These are phyloP conservation scores for Petroica traversi DNA, from an alignment of 2,113 vertebrate genomes.

Conservation along the genomic window DNA sequence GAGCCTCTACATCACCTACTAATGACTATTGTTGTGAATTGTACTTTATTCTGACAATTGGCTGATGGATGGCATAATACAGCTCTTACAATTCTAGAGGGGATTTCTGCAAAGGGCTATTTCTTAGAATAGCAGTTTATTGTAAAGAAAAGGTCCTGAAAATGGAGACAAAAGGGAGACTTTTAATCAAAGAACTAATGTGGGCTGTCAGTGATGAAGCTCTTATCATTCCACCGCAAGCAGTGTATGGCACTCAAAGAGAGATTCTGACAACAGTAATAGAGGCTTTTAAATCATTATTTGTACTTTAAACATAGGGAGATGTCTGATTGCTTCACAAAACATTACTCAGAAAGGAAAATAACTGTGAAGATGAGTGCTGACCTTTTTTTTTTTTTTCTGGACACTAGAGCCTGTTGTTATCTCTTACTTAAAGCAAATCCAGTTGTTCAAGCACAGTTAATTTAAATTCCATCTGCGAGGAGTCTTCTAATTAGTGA, in stretches of 20 bases:
- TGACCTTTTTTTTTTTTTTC: neutral
- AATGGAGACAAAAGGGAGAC: slow-evolving; percentile 13
- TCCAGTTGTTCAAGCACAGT: neutral
- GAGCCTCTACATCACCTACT: neutral
- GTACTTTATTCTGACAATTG: slow-evolving; percentile 4
- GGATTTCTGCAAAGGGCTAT: neutral
- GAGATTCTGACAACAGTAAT: neutral
- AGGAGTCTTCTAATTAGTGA: neutral
- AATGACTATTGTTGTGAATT: neutral
- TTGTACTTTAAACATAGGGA: slow-evolving; percentile 8
- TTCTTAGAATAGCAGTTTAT: neutral
- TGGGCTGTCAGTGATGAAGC: neutral
- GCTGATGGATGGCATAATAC: neutral
- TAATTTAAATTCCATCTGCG: neutral
- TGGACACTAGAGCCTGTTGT: neutral
- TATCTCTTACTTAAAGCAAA: slow-evolving; percentile 9
- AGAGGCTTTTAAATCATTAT: slow-evolving; percentile 29
- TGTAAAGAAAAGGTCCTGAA: neutral
- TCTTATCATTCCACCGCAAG: slow-evolving; percentile 7
- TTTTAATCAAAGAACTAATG: slow-evolving; percentile 38
- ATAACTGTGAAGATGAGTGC: neutral
- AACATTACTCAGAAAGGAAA: slow-evolving; percentile 13
- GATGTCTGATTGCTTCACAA: slow-evolving; percentile 21
- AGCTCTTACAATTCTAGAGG: neutral
- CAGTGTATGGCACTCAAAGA: neutral